Base-by-base conservation (phyloP, 53 echinoderm and acorn worm species). In the Echinarachnius parma region DNA sequence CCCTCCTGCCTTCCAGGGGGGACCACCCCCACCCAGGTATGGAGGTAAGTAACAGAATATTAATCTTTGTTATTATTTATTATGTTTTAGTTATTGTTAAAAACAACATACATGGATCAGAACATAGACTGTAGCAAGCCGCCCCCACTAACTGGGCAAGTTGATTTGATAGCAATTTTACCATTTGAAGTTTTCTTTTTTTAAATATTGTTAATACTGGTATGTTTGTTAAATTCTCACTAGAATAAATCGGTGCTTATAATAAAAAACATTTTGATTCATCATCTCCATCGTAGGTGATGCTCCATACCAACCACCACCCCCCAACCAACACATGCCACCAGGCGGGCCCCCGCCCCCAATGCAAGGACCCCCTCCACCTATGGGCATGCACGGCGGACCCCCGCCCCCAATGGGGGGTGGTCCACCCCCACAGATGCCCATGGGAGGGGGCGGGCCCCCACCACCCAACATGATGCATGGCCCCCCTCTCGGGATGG, bases 301-400 rank as follows among this genome's bases (percentile, higher is more conserved):
- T 19, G 14, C 4, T 4, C 9, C 4, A 4, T 50, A 69, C 30
- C 82, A 75, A 27, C 80, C 80, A 29, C 62, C 64, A 37, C 61
- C 39, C 25, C 34, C 25, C 58, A 32, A 54, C 72, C 45, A 50
- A 28, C n/a, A n/a, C n/a, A n/a, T n/a, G n/a, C n/a, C n/a, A n/a
- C 27, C 59, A 53, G 66, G 71, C 16, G 69, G 47, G 20, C 69
- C 47, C 15, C 28, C 78, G n/a, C n/a, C n/a, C 15, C 77, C 69
- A 21, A 71, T 74, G 79, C 54, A 61, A 31, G 71, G 74, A 29
- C 85, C 80, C 32, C 87, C 87, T 8, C 87, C 87, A 45, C 69
- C 62, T 14, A 76, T 81, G 67, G 81, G 76, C 55, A 74, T 79
- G 78, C 85, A n/a, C 29, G 27, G 53, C 26, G 74, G 74, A 9